Evolutionary conservation across 2,797 vertebrate species (phyloP).

Genomic region (Enteromius trimaculatus): DNA sequence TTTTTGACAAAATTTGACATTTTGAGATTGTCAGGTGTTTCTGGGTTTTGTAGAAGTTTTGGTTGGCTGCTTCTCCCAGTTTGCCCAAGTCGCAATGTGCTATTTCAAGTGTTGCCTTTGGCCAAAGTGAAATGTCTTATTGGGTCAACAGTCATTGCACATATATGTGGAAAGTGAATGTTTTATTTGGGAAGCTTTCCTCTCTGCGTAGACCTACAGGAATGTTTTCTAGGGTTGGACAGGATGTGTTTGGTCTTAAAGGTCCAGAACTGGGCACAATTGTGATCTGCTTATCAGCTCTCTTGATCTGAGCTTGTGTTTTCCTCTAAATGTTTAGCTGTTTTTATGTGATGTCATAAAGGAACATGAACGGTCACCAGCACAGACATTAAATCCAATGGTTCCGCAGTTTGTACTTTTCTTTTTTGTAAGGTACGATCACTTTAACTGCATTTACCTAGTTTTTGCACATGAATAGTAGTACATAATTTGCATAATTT

Average conservation of each 20-base stretch:
- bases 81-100: constrained; percentile 53
- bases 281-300: constrained; percentile 18
- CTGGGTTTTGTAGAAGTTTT: constrained; percentile 18
- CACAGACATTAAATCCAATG: neutral
- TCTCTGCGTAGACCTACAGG: constrained; percentile 59
- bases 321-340: constrained; percentile 5
- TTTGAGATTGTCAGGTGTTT: constrained; percentile 25
- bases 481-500: neutral
- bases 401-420: neutral
- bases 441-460: neutral
- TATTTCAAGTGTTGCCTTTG: constrained; percentile 63
- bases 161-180: constrained; percentile 55
- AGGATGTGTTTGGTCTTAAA: constrained; percentile 43
- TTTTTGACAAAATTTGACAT: neutral
- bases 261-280: constrained; percentile 10
- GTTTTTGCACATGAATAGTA: neutral
- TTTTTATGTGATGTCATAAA: neutral
- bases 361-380: neutral
- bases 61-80: constrained; percentile 25
- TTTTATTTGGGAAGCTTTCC: constrained; percentile 65
- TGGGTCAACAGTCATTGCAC: constrained; percentile 50
- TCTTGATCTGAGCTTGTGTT: neutral
- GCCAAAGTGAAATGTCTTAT: constrained; percentile 51
- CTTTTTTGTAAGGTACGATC: neutral
- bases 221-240: constrained; percentile 51